Evolutionary conservation across 2,888 invertebrate species (phyloP).

Genomic region (Cryptophagus acutangulus): DNA sequence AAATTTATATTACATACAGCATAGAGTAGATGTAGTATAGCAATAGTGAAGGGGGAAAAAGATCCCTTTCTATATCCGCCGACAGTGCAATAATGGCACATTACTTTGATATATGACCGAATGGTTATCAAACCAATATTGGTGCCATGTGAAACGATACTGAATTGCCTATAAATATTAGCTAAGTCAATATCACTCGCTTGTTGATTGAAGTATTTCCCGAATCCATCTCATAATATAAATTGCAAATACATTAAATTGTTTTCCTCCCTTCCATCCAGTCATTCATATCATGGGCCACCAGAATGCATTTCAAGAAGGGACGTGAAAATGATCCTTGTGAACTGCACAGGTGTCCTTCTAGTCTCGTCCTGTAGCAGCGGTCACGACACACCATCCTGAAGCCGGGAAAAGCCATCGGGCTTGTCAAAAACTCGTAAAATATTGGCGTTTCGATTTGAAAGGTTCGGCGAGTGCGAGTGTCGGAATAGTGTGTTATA

Average conservation of each 20-base stretch:
- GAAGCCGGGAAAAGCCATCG: constrained; percentile 55
- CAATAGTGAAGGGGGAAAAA: not conserved
- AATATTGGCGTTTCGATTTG: constrained; percentile 57
- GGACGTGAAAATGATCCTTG: constrained; percentile 14
- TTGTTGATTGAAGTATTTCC: constrained; percentile 36
- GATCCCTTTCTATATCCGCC: constrained; percentile 39
- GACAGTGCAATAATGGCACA: constrained; percentile 50
- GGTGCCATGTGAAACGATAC: constrained; percentile 47
- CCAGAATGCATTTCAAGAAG: too few species aligned
- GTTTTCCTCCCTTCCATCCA: too few species aligned
- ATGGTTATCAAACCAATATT: constrained; percentile 50
- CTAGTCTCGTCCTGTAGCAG: constrained; percentile 22
- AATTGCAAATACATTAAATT: too few species aligned
- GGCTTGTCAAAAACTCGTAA: constrained; percentile 65
- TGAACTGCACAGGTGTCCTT: constrained; percentile 40
- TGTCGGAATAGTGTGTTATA: constrained; percentile 24
- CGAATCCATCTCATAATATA: constrained; percentile 26
- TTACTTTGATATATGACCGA: constrained; percentile 49
- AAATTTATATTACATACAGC: constrained; percentile 5
- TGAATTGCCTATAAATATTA: constrained; percentile 50
- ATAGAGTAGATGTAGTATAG: not conserved
- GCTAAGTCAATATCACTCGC: constrained; percentile 46
- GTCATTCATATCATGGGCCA: too few species aligned
- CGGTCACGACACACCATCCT: constrained; percentile 28
- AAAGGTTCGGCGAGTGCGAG: constrained; percentile 35